A percentile compares a stretch with the other conserved stretches of the same genome.
Conservation (phyloP, 2,113 vertebrate species). For the Pterophyllum scalare region DNA sequence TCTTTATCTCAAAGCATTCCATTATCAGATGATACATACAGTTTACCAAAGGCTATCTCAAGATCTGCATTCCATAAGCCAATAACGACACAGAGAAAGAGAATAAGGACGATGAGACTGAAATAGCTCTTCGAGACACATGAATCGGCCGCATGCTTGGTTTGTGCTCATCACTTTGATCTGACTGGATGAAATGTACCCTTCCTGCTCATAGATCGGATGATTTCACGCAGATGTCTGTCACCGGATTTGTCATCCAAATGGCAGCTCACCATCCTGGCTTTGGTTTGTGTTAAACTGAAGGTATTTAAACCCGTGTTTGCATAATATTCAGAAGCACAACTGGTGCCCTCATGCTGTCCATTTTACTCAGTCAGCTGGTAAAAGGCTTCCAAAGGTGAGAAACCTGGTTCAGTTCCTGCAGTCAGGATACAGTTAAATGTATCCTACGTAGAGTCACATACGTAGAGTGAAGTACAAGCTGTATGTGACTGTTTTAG, state of each 20-base stretch:
- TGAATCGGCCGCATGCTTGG: slow-evolving; percentile 69
- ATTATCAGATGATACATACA: slow-evolving; percentile 53
- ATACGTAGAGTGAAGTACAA: slow-evolving; percentile 15
- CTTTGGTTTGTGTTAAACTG: slow-evolving; percentile 34
- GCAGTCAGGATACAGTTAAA: slow-evolving; percentile 7
- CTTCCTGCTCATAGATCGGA: slow-evolving; percentile 29
- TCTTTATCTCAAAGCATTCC: slow-evolving; percentile 71
- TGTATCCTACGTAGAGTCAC: neutral
- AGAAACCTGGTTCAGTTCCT: neutral
- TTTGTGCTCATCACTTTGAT: slow-evolving; percentile 61
- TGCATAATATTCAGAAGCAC: slow-evolving; percentile 56
- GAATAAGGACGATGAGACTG: slow-evolving; percentile 29
- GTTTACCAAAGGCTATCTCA: slow-evolving; percentile 29
- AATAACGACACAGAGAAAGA: slow-evolving; percentile 35
- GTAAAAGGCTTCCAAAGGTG: neutral
- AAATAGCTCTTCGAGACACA: slow-evolving; percentile 49
- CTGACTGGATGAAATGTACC: slow-evolving; percentile 23
- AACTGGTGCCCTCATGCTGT: neutral
- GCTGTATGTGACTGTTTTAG: slow-evolving; percentile 23
- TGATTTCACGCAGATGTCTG: slow-evolving; percentile 13
- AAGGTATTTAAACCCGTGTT: slow-evolving; percentile 13
- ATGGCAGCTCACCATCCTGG: neutral
- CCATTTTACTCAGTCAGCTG: neutral
- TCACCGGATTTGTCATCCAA: slow-evolving; percentile 25
- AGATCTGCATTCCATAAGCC: slow-evolving; percentile 48